Percentiles rank a stretch among this genome's conserved stretches.
These are phyloP conservation scores for Chamaedrilus cognettii DNA, from an alignment of 2,888 invertebrate species.

Conservation along the genomic window DNA sequence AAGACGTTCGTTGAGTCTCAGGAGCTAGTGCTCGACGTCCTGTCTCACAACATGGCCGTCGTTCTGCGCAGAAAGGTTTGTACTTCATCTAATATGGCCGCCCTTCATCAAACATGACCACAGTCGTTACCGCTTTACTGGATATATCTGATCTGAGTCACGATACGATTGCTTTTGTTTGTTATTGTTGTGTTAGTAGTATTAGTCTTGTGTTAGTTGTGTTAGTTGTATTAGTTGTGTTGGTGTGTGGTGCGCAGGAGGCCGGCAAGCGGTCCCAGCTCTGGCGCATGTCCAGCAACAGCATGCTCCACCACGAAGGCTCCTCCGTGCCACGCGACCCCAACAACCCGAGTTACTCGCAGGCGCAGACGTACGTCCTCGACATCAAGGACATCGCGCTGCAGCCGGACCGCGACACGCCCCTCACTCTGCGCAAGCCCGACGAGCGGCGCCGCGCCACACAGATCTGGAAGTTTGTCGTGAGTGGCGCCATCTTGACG, in stretches of 20 bases:
- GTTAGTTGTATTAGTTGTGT: no score
- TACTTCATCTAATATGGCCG: conserved; percentile 1
- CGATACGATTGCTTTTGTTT: no score
- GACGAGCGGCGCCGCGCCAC: conserved; percentile 83
- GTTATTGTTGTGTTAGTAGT: no score
- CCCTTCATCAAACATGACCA: no score
- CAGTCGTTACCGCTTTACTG: no score
- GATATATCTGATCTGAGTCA: no score
- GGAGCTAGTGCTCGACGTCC: conserved; percentile 80
- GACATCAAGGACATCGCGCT: conserved; percentile 75
- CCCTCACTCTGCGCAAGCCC: conserved; percentile 78
- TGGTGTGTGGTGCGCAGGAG: no score
- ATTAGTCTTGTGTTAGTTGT: no score
- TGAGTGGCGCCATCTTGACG: conserved; percentile 18
- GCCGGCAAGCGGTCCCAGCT: conserved; percentile 69
- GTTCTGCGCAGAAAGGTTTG: conserved; percentile 53
- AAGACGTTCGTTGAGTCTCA: conserved; percentile 28
- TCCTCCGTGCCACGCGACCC: conserved; percentile 64
- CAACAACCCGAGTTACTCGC: conserved; percentile 47
- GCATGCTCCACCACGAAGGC: conserved; percentile 92
- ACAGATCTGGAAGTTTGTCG: conserved; percentile 78
- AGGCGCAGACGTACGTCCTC: conserved; percentile 24
- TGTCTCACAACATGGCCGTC: conserved; percentile 57
- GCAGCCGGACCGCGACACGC: conserved; percentile 71
- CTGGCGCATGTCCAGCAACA: conserved; percentile 90